Conservation (phyloP, 2,797 vertebrate species). For the Acanthurus tractus region DNA sequence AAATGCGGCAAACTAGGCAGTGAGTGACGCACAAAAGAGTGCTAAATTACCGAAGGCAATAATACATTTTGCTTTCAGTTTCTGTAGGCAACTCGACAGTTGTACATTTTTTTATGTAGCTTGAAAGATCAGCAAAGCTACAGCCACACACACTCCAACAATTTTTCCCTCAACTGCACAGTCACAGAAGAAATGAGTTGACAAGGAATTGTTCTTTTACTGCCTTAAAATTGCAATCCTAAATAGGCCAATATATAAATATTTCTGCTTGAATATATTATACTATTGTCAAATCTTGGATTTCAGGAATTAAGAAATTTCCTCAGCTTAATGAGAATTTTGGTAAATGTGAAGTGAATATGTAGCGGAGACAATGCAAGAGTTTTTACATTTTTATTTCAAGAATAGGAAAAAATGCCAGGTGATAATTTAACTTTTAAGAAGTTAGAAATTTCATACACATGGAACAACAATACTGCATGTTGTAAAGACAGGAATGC, state of each 20-base stretch:
- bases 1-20: slow-evolving; percentile 22
- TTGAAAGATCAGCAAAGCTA: not conserved
- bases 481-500: not conserved
- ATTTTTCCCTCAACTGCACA: not conserved
- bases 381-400: too few species aligned
- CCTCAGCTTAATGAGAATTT: too few species aligned
- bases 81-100: slow-evolving; percentile 5
- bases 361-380: too few species aligned
- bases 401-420: not conserved
- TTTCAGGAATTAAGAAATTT: not conserved
- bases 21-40: slow-evolving; percentile 34
- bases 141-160: not conserved
- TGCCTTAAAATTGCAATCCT: not conserved
- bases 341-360: too few species aligned
- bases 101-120: slow-evolving; percentile 30
- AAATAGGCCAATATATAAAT: too few species aligned
- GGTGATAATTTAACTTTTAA: not conserved
- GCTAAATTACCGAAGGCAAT: slow-evolving; percentile 33
- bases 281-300: not conserved
- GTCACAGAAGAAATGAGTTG: not conserved
- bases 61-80: slow-evolving; percentile 11
- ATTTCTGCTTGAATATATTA: not conserved
- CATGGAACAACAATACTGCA: not conserved
- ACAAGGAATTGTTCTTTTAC: not conserved
- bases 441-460: not conserved